phyloP scores from a whole-genome alignment of 2,113 vertebrate genomes.

The Passer domesticus region DNA sequence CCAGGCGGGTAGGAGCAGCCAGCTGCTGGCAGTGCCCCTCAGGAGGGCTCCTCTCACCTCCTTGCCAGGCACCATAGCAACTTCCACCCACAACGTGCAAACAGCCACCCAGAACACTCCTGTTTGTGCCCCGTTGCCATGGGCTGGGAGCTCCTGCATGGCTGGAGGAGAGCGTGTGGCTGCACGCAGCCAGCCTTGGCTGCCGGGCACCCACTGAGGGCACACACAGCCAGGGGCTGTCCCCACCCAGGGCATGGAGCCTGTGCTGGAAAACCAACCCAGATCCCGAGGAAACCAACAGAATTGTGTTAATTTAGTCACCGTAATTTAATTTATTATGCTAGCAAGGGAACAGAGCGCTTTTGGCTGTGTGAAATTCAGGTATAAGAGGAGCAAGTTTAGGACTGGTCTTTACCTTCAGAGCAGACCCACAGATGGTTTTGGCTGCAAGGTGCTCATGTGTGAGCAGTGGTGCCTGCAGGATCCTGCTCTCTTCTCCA shows the following conservation, averaged over 20 bases:
- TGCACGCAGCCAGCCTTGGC: neutral
- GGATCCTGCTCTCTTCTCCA: neutral
- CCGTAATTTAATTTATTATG: neutral
- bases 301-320: neutral
- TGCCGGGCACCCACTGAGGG: neutral
- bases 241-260: accelerated
- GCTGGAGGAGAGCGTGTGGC: neutral
- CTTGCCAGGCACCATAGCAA: constrained; percentile 71
- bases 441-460: accelerated
- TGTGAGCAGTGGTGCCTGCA: neutral
- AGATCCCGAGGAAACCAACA: neutral
- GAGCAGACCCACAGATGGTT: neutral
- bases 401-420: neutral
- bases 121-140: constrained; percentile 77
- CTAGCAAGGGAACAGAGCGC: neutral
- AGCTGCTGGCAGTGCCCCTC: constrained; percentile 62
- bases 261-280: neutral
- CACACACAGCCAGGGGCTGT: neutral
- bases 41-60: constrained; percentile 71
- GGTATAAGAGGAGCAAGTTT: neutral
- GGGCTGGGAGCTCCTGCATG: neutral
- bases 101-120: constrained; percentile 67
- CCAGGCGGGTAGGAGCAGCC: neutral
- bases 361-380: neutral
- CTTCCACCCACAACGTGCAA: constrained; percentile 76